Base-by-base conservation (phyloP, 2,113 vertebrate genomes). In the Eulacestoma nigropectus region DNA sequence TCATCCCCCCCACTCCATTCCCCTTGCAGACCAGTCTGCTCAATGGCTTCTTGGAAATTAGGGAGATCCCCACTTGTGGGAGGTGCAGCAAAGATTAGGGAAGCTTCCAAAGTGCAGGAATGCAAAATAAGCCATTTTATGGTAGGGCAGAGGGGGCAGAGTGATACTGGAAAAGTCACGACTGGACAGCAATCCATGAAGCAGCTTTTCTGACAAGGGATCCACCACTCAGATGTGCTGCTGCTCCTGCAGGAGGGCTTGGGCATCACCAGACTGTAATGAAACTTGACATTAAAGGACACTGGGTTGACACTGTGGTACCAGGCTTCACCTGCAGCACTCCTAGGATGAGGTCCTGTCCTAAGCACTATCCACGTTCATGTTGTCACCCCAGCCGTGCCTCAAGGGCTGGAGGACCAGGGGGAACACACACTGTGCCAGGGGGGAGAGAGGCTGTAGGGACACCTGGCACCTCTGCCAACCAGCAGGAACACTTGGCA, bases 1-100 rank as follows among this genome's bases (percentile, higher is more conserved):
- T 19, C 59, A 35, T 3, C 35, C 3, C 0, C 29, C 8, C 25
- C 0, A 0, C 29, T 67, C 42, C 3, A 1, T 10, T 20, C 15
- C 42, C 9, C 30, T 41, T 27, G 37, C 49, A 77, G 44, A 60
- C 2, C 1, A 6, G 6, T 32, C 44, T 78, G 30, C 41, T 52
- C 8, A 0, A 8, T 47, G 27, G 9, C 73, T 35, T 30, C 30
- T 29, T 42, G 30, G 77, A 52, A 81, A 68, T 44, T 1, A 42
- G 0, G 22, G 64, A 74, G 23, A 9, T 52, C 13, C 3, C 11
- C 16, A 11, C 33, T 11, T 2, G 1, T 16, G 44, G 32, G 68
- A 64, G 21, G 23, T 16, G 33, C 5, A 0, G 59, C 35, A 72
- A 46, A 73, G 16, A 22, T 41, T 27, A 39, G 25, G 26, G 39